Evolutionary conservation across 53 echinoderm and acorn worm genomes (phyloP).

Genomic region (Holothuria scabra): DNA sequence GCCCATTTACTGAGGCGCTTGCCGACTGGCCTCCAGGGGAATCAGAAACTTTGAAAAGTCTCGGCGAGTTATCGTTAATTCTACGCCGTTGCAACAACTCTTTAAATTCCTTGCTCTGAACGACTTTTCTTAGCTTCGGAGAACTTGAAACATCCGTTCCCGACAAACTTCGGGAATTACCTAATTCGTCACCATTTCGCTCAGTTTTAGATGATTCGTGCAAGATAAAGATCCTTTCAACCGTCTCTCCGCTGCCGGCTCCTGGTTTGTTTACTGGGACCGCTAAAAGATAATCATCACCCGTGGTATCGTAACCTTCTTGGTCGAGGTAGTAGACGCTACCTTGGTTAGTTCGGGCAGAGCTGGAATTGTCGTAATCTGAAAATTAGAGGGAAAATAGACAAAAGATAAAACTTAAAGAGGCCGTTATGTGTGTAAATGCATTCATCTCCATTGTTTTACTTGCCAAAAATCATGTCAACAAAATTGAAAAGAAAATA

Average conservation of each 20-base stretch:
- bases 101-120: conserved; percentile 8
- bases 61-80: neutral
- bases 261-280: conserved; percentile 67
- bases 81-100: neutral
- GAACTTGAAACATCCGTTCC: conserved; percentile 13
- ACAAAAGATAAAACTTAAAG: neutral
- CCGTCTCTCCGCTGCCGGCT: conserved; percentile 54
- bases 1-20: too few species aligned
- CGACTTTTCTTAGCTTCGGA: conserved; percentile 27
- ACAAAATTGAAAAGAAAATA: too few species aligned
- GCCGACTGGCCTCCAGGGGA: too few species aligned
- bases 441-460: too few species aligned
- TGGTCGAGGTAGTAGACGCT: conserved; percentile 29
- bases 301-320: neutral
- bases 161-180: neutral
- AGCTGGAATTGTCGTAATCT: neutral
- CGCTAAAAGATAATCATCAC: conserved; percentile 47
- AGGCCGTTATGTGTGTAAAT: neutral
- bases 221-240: conserved; percentile 58
- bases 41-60: conserved; percentile 6
- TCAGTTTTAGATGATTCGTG: conserved; percentile 7
- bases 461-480: too few species aligned
- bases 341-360: too few species aligned
- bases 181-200: neutral
- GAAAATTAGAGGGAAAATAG: neutral